Evolutionary conservation across 2,797 vertebrate genomes (phyloP).

Genomic region (Tangara arthus): DNA sequence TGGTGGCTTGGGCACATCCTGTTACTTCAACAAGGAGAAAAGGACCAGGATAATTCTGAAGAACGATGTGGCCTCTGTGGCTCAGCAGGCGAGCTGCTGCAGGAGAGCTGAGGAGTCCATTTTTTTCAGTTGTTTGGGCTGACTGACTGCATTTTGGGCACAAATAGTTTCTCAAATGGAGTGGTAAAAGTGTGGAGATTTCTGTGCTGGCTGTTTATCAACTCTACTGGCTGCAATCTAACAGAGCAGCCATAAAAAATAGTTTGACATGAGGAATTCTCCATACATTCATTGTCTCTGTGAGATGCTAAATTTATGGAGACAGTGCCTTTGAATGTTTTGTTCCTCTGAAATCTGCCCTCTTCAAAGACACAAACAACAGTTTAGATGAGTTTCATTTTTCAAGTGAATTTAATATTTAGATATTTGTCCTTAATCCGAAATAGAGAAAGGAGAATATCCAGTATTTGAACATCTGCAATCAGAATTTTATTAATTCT

Average conservation of each 20-base stretch:
- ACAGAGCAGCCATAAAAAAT: background rate
- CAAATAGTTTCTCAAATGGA: background rate
- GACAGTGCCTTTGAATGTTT: background rate
- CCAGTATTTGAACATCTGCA: background rate
- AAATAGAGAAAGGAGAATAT: background rate
- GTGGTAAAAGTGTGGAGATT: background rate
- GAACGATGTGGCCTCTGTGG: background rate
- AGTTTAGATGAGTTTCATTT: background rate
- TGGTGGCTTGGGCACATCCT: background rate
- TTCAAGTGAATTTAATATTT: background rate
- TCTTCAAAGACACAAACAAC: background rate
- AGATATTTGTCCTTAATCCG: background rate
- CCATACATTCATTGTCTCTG: background rate
- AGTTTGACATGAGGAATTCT: background rate
- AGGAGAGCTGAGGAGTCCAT: background rate
- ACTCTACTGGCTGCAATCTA: background rate
- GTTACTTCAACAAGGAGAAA: background rate
- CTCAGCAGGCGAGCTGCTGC: background rate
- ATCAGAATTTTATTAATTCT: background rate
- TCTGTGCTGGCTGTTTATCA: background rate
- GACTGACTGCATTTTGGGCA: background rate
- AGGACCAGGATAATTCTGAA: background rate
- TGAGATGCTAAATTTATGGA: background rate
- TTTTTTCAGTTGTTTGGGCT: background rate
- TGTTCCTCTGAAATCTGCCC: background rate